Base-by-base conservation (phyloP, 1,140 invertebrate species). In the Neuroterus valhalla region DNA sequence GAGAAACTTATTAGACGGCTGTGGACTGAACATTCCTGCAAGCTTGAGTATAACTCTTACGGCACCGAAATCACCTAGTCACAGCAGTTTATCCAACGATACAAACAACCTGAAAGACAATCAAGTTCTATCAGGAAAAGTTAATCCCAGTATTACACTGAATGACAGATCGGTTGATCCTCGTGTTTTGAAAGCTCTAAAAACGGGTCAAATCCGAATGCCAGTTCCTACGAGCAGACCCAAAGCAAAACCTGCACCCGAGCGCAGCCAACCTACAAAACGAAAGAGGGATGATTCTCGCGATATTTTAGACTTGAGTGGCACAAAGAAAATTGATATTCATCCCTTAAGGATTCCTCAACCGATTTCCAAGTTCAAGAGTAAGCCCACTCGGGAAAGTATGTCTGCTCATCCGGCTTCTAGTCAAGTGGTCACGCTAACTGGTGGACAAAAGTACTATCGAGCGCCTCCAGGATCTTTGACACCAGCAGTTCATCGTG, bases 1-100 rank as follows among this genome's bases (percentile, higher is more conserved):
- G 0, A 72, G 84, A 19, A 87, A 85, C 31, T 68, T 89, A 0
- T 52, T 89, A 1, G 86, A 88, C 2, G 86, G 84, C n/a, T 89
- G 87, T 17, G 88, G 87, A 1, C 55, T 89, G 6, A 89, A 87
- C 38, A 89, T 89, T 48, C 88, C 88, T 0, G 85, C 87, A 0
- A 88, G 88, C 70, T 76, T 89, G 14, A 88, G 87, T 45, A 89
- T 89, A 73, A 89, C 88, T 0, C 68, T 89, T 0, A 88, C 87
- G 0, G 81, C 86, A 0, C 84, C 86, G 0, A 88, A 85, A 43
- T 87, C 87, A 0, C 78, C 84, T 0, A 80, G 69, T 19, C 72
- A 79, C 44, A 68, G 46, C 31, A 15, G 69, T 21, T 72, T 72
- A 38, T n/a, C 26, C 12, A 6, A 23, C 14, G 73, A 70, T 44